A percentile compares a stretch with the other conserved stretches of the same genome.
These are phyloP conservation scores for Osmoderma eremita DNA, from an alignment of 2,888 invertebrate genomes.

Conservation along the genomic window DNA sequence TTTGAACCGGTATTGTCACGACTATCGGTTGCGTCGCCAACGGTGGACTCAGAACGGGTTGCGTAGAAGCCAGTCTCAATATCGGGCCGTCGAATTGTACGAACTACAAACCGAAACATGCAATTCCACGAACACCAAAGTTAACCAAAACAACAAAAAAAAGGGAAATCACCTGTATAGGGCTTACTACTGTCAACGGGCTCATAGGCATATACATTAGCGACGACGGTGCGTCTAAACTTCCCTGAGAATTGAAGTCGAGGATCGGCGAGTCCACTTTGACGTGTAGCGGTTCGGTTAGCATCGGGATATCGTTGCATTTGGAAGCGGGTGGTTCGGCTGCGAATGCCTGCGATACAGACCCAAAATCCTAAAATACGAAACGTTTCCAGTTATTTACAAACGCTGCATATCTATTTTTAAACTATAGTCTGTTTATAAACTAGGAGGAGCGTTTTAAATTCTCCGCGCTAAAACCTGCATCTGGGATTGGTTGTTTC, in stretches of 20 bases:
- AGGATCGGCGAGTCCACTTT: slow-evolving; percentile 33
- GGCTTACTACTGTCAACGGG: slow-evolving; percentile 58
- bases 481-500: no score
- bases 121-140: slow-evolving; percentile 13
- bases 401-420: no score
- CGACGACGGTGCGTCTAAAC: slow-evolving; percentile 49
- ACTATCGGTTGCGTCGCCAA: slow-evolving; percentile 55
- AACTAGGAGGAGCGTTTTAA: no score
- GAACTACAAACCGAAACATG: slow-evolving; percentile 50
- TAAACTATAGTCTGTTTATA: no score
- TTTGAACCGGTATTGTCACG: slow-evolving; percentile 55
- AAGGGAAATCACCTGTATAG: slow-evolving; percentile 53
- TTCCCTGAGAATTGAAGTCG: slow-evolving; percentile 51
- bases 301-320: slow-evolving; percentile 26
- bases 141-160: not conserved
- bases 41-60: slow-evolving; percentile 53
- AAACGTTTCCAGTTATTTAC: no score
- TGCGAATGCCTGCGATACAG: slow-evolving; percentile 26
- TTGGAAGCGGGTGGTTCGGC: slow-evolving; percentile 24
- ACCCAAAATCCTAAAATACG: not conserved
- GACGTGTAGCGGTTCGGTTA: slow-evolving; percentile 38
- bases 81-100: slow-evolving; percentile 56
- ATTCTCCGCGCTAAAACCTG: no score
- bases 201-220: slow-evolving; percentile 59
- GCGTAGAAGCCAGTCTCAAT: slow-evolving; percentile 54